Evolutionary conservation across 2,797 vertebrate species (phyloP).

Genomic region (Morelia viridis): DNA sequence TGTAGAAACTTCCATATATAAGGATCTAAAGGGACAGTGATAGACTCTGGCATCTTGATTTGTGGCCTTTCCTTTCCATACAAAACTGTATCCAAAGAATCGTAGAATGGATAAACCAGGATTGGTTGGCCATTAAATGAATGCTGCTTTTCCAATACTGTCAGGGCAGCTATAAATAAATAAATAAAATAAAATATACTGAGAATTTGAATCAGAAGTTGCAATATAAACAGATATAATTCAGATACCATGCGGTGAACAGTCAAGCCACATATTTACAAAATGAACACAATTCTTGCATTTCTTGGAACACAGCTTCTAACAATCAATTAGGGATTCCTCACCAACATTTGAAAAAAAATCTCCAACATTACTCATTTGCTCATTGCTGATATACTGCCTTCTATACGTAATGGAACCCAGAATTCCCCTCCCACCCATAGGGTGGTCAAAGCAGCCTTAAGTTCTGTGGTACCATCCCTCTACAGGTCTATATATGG

Average conservation of each 20-base stretch:
- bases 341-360: background rate
- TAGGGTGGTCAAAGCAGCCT: no score
- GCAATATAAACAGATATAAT: background rate
- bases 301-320: background rate
- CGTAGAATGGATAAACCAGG: slow-evolving; percentile 77
- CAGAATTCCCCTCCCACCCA: no score
- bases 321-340: background rate
- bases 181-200: slow-evolving; percentile 7
- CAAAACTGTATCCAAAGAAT: slow-evolving; percentile 75
- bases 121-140: slow-evolving; percentile 65
- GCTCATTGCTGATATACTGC: no score
- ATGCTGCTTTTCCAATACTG: slow-evolving; percentile 69
- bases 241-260: background rate
- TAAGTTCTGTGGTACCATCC: no score
- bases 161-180: slow-evolving; percentile 69
- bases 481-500: no score
- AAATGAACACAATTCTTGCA: background rate
- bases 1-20: slow-evolving; percentile 79
- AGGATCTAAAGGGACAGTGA: slow-evolving; percentile 68
- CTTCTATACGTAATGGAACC: no score
- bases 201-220: background rate
- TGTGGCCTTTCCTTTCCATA: slow-evolving; percentile 77
- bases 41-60: slow-evolving; percentile 77
- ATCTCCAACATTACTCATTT: no score
- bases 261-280: background rate